A percentile compares a stretch with the other conserved stretches of the same genome.
These are phyloP conservation scores for Cheumatopsyche charites DNA, from an alignment of 1,140 invertebrate genomes.

Conservation along the genomic window DNA sequence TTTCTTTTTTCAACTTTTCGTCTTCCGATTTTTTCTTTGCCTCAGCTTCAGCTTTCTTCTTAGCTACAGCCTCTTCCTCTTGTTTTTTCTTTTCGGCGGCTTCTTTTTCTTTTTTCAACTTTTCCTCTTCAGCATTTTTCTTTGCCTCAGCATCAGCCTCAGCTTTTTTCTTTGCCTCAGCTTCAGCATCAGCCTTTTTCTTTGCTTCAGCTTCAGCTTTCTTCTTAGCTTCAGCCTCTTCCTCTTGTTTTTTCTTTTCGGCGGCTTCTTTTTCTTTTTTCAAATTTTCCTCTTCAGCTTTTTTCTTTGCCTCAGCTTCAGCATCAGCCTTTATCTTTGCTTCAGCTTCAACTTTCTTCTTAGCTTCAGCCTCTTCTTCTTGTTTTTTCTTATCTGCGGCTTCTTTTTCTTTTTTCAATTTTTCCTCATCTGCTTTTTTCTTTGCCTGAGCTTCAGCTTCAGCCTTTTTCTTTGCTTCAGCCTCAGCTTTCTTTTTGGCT, in stretches of 20 bases:
- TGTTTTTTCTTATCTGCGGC: constrained; percentile 21
- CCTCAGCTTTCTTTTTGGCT: constrained; percentile 30
- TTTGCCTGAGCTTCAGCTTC: constrained; percentile 2
- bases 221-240: too few species aligned
- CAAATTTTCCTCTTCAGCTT: constrained; percentile 11
- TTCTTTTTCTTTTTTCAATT: too few species aligned
- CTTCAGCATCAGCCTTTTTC: constrained; percentile 38
- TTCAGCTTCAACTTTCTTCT: constrained; percentile 45
- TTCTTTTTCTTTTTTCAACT: constrained; percentile 3
- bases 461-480: constrained; percentile 12
- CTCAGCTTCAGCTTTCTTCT: constrained; percentile 9
- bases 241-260: not conserved
- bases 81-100: too few species aligned
- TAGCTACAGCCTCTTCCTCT: constrained; percentile 29
- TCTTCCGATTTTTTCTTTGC: constrained; percentile 29
- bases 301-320: constrained; percentile 26
- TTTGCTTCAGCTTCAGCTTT: constrained; percentile 38
- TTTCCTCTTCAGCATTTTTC: constrained; percentile 37
- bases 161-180: not conserved
- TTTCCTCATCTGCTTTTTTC: too few species aligned
- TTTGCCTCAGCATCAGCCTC: constrained; percentile 30
- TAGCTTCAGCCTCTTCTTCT: constrained; percentile 37
- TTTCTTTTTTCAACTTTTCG: constrained; percentile 29
- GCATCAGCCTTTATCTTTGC: constrained; percentile 32
- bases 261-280: too few species aligned